Evolutionary conservation across 2,888 invertebrate species (phyloP).

Genomic region (Eurois occulta): DNA sequence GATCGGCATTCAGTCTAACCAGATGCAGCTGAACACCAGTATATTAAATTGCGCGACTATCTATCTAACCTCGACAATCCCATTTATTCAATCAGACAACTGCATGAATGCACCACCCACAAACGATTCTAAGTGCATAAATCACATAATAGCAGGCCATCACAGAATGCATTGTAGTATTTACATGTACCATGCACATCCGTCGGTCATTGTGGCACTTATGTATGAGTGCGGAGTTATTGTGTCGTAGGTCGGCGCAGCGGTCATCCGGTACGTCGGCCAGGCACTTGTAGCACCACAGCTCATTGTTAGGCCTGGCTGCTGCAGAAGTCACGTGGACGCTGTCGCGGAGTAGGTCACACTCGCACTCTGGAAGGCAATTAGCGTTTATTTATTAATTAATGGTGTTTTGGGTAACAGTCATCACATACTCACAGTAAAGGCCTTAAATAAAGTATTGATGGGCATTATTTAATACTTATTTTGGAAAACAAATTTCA

Average conservation of each 20-base stretch:
- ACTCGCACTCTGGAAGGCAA: conserved; percentile 79
- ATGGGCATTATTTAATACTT: neutral
- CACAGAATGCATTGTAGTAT: conserved; percentile 49
- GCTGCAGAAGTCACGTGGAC: conserved; percentile 95
- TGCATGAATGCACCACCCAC: neutral
- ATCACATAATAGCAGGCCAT: neutral
- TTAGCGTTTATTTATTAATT: neutral
- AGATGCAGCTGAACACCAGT: neutral
- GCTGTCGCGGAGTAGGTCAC: conserved; percentile 90
- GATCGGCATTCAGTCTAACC: neutral
- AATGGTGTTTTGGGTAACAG: neutral
- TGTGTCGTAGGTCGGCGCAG: conserved; percentile 92
- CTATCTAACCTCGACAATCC: neutral
- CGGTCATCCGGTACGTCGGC: conserved; percentile 94
- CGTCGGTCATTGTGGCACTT: conserved; percentile 95
- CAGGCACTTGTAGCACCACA: conserved; percentile 95
- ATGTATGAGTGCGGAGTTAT: conserved; percentile 91
- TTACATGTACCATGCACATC: conserved; percentile 93
- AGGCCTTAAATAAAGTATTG: neutral
- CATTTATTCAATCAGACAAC: neutral
- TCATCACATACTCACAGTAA: neutral
- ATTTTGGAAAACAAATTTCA: neutral
- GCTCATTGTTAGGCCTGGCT: conserved; percentile 93
- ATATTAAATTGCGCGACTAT: neutral
- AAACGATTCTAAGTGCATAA: conserved; percentile 18